phyloP scores from a whole-genome alignment of 2,113 vertebrate species.

The Ceyx cyanopectus region DNA sequence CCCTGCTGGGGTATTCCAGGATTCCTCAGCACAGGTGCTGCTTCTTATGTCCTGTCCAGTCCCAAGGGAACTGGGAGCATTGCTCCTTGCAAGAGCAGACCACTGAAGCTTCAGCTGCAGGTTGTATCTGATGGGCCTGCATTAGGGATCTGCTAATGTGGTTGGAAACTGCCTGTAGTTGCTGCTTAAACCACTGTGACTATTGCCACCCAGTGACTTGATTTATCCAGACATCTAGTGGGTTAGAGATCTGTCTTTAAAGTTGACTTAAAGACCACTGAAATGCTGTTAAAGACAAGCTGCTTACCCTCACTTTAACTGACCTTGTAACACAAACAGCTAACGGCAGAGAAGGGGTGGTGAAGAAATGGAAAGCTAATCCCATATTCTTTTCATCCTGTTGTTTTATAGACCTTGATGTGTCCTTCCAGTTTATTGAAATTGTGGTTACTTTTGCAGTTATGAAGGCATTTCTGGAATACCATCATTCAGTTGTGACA shows the following conservation, averaged over 20 bases:
- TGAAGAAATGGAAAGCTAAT: not conserved
- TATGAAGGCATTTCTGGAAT: not conserved
- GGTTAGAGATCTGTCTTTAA: not conserved
- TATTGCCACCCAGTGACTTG: not conserved
- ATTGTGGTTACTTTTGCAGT: slow-evolving; percentile 15
- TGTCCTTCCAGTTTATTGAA: slow-evolving; percentile 29
- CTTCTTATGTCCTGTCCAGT: accelerated
- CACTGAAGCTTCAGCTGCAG: not conserved
- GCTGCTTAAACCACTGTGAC: not conserved
- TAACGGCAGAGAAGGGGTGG: not conserved
- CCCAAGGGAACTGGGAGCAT: not conserved
- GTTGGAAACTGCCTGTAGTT: accelerated
- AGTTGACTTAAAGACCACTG: not conserved
- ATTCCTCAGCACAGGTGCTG: not conserved
- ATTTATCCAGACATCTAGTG: not conserved
- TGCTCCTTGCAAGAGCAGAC: accelerated
- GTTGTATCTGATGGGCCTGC: not conserved
- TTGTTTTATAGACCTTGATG: not conserved
- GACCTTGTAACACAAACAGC: not conserved
- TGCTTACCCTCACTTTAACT: not conserved
- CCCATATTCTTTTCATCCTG: not conserved
- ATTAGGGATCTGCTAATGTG: accelerated
- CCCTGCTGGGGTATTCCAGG: not conserved
- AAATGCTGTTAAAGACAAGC: not conserved
- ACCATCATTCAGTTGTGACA: slow-evolving; percentile 14